Conservation (phyloP, 1,140 invertebrate species). For the Zelostemma sp. region DNA sequence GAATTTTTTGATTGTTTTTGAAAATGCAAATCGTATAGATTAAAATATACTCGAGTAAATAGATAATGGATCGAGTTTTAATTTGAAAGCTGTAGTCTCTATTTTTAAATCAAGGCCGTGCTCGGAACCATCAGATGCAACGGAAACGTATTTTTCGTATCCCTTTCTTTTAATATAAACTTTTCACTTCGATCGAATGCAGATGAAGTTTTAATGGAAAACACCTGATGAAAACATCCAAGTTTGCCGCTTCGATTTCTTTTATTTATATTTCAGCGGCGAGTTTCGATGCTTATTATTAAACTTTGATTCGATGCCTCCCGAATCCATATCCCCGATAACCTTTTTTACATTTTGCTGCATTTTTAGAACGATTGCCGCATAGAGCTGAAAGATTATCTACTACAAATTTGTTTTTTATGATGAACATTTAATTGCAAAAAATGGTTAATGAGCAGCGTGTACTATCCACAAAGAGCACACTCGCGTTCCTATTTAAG, state of each 20-base stretch:
- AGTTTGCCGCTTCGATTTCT: conserved; percentile 8
- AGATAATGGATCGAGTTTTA: too few species aligned
- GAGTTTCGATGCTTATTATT: neutral
- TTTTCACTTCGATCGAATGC: conserved; percentile 10
- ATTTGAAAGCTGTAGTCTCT: too few species aligned
- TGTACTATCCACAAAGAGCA: too few species aligned
- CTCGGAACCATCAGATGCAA: conserved; percentile 9
- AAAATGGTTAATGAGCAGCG: neutral
- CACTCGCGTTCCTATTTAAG: too few species aligned
- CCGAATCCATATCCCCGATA: neutral
- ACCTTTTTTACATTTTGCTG: too few species aligned
- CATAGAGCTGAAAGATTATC: too few species aligned
- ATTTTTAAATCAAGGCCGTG: conserved; percentile 5
- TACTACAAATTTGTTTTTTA: neutral
- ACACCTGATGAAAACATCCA: conserved; percentile 8
- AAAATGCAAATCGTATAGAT: too few species aligned
- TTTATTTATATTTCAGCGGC: conserved; percentile 11
- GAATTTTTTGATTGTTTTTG: too few species aligned
- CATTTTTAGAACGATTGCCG: too few species aligned
- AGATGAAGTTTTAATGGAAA: conserved; percentile 22
- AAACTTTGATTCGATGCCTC: neutral
- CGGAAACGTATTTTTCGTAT: conserved; percentile 12
- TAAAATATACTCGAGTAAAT: too few species aligned
- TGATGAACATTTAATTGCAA: neutral
- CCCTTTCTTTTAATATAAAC: conserved; percentile 9